These are phyloP conservation scores for Phalacrocorax pelagicus DNA, from an alignment of 2,113 vertebrate genomes.

Conservation along the genomic window DNA sequence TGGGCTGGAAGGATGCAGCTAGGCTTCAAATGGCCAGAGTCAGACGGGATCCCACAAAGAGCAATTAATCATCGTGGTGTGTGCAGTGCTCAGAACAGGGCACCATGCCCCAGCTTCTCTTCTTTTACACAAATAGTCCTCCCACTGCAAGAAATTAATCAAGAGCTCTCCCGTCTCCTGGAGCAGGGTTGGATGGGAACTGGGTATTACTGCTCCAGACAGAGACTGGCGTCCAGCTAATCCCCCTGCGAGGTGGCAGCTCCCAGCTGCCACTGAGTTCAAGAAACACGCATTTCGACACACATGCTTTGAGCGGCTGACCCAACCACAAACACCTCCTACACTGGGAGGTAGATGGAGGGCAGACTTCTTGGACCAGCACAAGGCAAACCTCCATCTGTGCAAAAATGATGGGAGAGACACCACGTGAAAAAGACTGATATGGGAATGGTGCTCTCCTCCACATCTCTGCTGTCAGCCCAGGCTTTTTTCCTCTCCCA, in stretches of 20 bases:
- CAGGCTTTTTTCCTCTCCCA: neutral
- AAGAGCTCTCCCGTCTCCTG: neutral
- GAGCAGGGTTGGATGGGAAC: neutral
- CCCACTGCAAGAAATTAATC: neutral
- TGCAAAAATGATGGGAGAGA: neutral
- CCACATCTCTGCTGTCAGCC: neutral
- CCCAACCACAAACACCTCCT: neutral
- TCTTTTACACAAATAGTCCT: neutral
- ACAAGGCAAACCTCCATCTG: neutral
- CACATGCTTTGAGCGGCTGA: fast-evolving
- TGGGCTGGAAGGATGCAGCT: neutral
- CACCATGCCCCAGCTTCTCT: neutral
- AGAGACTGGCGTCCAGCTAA: fast-evolving
- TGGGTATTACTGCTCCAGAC: neutral
- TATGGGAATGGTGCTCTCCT: neutral
- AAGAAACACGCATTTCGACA: neutral
- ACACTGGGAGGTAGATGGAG: neutral
- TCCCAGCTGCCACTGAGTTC: neutral
- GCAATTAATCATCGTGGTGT: fast-evolving
- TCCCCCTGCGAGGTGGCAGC: neutral
- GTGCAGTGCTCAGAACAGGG: neutral
- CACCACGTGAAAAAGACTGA: neutral
- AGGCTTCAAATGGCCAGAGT: neutral
- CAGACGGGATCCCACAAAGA: neutral
- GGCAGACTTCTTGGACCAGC: neutral